Evolutionary conservation across 2,888 invertebrate genomes (phyloP).

Genomic region (Oxystoma pomonae): DNA sequence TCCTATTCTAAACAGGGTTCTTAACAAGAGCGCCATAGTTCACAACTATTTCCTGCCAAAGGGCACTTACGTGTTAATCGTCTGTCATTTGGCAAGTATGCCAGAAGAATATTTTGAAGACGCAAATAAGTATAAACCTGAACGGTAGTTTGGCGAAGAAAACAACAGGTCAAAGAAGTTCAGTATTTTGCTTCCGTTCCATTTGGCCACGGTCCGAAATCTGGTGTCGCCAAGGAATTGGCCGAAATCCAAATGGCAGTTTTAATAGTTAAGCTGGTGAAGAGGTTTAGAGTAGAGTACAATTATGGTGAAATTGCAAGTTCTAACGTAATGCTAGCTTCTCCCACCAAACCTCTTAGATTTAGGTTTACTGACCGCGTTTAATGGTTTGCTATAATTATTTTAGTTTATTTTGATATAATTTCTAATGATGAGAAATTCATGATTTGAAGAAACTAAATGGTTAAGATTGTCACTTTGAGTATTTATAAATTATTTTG

Average conservation of each 20-base stretch:
- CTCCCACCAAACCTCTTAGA: slow-evolving; percentile 58
- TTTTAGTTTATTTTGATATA: no score
- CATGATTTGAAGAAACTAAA: no score
- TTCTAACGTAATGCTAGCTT: slow-evolving; percentile 55
- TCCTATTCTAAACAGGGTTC: slow-evolving; percentile 57
- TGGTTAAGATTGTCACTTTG: no score
- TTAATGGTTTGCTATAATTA: slow-evolving; percentile 19
- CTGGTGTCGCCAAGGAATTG: slow-evolving; percentile 59
- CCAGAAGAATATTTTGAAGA: slow-evolving; percentile 65
- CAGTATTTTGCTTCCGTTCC: slow-evolving; percentile 59
- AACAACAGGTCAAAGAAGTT: slow-evolving; percentile 25
- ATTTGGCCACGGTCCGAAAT: slow-evolving; percentile 60
- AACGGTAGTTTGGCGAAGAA: slow-evolving; percentile 56
- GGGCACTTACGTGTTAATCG: slow-evolving; percentile 62
- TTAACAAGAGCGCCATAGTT: slow-evolving; percentile 56
- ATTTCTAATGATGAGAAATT: no score
- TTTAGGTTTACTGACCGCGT: slow-evolving; percentile 60
- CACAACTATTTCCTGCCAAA: slow-evolving; percentile 55
- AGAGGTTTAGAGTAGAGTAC: slow-evolving; percentile 61
- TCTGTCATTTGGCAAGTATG: slow-evolving; percentile 57
- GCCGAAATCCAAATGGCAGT: slow-evolving; percentile 58
- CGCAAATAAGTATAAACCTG: slow-evolving; percentile 57
- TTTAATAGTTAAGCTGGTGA: slow-evolving; percentile 55
- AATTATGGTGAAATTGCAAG: slow-evolving; percentile 62
- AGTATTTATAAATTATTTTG: no score